Evolutionary conservation across 2,888 invertebrate species (phyloP), one percentile per base, ranked within the genome.

Genomic region (Sialis lutaria): DNA sequence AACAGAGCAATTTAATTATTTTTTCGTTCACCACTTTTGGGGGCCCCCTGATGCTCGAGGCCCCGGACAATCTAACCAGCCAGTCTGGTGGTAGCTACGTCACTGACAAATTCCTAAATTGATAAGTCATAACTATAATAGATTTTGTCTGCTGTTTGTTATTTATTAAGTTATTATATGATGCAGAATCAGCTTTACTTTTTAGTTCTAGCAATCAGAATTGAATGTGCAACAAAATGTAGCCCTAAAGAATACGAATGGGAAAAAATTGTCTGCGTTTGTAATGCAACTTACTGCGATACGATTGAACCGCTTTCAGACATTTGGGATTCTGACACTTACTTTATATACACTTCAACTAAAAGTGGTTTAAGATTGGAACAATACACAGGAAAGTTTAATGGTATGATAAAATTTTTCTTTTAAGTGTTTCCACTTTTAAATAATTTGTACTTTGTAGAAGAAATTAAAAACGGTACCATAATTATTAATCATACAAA

Each of bases 221-320:
- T 22, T 22, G 2, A 22, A 22, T 22, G 22, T 22, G 22, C 4
- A 22, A 22, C 22, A 22, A 22, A 22, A 22, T 22, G 22, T 22
- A 22, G 22, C 22, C 53, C 53, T 22, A 57, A 55, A 35, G 50
- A 54, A 33, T 63, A 59, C 45, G 58, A 56, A 4, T 45, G 50
- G 32, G 55, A 52, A 3, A 57, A 55, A 13, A 53, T 56, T 32
- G 79, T 83, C 0, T 87, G 87, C 57, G 82, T 84, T 5, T 87
- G 87, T 56, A 75, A 80, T 55, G 64, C 73, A 1, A 71, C 70
- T 0, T 77, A 80, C 57, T 87, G 87, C 56, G 85, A 86, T 58
- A 75, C 72, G 6, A 63, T 78, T 40, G 72, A 74, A 2, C 64
- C 72, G 44, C 66, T 74, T 8, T 56, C 61, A 1, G 65, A 72